These are phyloP conservation scores for Drosophila aldrichi DNA, from an alignment of 2,888 invertebrate genomes.

Conservation along the genomic window DNA sequence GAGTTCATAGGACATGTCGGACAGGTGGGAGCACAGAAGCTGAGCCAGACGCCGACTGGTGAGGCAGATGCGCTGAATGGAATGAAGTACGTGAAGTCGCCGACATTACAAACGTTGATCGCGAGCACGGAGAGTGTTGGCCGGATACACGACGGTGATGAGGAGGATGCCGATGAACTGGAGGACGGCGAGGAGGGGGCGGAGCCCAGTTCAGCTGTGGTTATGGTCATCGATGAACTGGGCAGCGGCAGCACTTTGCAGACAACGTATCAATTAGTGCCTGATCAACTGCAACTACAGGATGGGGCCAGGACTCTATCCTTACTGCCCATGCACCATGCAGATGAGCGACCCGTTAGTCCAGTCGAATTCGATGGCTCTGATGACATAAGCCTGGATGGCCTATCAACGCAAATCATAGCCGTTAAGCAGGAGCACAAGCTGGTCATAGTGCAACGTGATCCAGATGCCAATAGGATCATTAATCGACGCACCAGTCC, in stretches of 20 bases:
- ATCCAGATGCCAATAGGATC: conserved; percentile 12
- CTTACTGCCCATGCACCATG: conserved; percentile 51
- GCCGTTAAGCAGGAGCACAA: conserved; percentile 82
- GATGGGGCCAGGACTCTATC: conserved; percentile 34
- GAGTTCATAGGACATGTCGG: conserved; percentile 56
- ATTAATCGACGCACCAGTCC: conserved; percentile 22
- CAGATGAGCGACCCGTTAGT: conserved; percentile 54
- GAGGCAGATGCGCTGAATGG: conserved; percentile 25
- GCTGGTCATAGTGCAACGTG: conserved; percentile 66
- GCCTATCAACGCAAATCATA: conserved; percentile 67
- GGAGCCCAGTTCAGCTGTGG: conserved; percentile 71
- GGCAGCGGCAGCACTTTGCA: conserved; percentile 59
- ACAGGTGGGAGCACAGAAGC: conserved; percentile 1
- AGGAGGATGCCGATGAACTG: not conserved
- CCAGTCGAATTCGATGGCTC: conserved; percentile 77
- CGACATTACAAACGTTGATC: conserved; percentile 46
- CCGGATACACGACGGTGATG: conserved; percentile 40
- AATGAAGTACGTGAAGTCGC: conserved; percentile 44
- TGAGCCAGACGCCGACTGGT: conserved; percentile 19
- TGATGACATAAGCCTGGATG: conserved; percentile 79
- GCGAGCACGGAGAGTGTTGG: conserved; percentile 26
- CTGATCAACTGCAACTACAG: conserved; percentile 60
- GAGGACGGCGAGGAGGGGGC: conserved; percentile 15
- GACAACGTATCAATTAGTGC: conserved; percentile 66
- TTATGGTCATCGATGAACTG: conserved; percentile 83